These are phyloP conservation scores for Antheraea yamamai DNA, from an alignment of 2,888 invertebrate species.

Conservation along the genomic window DNA sequence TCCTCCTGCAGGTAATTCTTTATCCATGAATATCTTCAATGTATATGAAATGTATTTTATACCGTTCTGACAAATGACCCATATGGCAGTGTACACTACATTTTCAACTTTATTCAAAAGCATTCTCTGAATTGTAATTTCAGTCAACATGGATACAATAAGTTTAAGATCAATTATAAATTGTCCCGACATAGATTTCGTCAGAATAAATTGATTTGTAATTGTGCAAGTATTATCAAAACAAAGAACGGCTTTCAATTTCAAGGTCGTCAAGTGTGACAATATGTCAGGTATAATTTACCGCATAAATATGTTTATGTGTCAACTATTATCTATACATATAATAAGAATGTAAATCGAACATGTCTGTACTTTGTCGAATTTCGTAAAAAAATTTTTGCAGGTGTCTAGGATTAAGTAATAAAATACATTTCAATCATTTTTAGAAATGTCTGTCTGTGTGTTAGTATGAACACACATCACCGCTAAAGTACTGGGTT, in stretches of 20 bases:
- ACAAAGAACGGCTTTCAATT: constrained; percentile 42
- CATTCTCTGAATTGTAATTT: not conserved
- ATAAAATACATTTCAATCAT: too few species aligned
- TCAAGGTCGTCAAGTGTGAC: constrained; percentile 47
- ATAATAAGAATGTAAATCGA: too few species aligned
- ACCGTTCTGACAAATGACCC: not conserved
- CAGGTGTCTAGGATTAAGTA: too few species aligned
- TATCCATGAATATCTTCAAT: constrained; percentile 18
- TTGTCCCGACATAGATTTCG: constrained; percentile 33
- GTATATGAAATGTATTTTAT: not conserved
- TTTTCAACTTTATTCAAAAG: not conserved
- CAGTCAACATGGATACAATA: not conserved
- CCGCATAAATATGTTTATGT: not conserved
- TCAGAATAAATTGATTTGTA: constrained; percentile 21
- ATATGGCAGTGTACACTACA: not conserved
- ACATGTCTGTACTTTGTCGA: too few species aligned
- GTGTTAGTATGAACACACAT: too few species aligned
- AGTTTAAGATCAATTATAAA: not conserved
- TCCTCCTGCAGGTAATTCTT: constrained; percentile 91
- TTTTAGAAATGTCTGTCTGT: too few species aligned
- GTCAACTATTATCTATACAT: too few species aligned
- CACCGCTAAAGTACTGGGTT: too few species aligned
- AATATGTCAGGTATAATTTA: not conserved
- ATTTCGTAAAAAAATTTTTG: too few species aligned
- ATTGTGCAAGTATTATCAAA: constrained; percentile 45